phyloP scores from a whole-genome alignment of 1,140 invertebrate species.

The Aricia agestis region DNA sequence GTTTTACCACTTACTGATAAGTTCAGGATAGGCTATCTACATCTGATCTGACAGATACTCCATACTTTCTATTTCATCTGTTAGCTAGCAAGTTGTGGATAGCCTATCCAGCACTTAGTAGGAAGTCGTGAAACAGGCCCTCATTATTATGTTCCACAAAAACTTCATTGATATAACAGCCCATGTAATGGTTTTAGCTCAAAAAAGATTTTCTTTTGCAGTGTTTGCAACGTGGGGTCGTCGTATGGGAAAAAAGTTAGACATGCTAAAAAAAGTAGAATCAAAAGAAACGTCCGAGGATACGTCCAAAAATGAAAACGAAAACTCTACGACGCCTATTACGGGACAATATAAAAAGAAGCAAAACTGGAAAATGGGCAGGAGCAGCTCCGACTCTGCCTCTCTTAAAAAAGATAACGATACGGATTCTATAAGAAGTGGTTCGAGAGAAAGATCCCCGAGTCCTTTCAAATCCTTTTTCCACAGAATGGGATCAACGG shows the following conservation, averaged over 20 bases:
- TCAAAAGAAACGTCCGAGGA: constrained; percentile 75
- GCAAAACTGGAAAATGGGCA: constrained; percentile 73
- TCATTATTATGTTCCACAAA: too few species aligned
- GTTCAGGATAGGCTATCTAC: too few species aligned
- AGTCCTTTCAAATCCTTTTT: constrained; percentile 84
- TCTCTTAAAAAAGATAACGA: constrained; percentile 63
- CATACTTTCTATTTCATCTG: too few species aligned
- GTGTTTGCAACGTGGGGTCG: constrained; percentile 87
- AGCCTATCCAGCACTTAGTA: too few species aligned
- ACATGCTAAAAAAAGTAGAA: constrained; percentile 83
- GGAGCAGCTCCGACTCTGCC: constrained; percentile 69
- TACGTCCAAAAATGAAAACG: constrained; percentile 44
- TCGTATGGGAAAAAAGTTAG: constrained; percentile 86
- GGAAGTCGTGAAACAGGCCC: too few species aligned
- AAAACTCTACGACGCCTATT: constrained; percentile 42
- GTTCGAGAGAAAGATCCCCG: constrained; percentile 75
- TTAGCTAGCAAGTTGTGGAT: too few species aligned
- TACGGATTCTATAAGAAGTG: constrained; percentile 67
- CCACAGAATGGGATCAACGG: constrained; percentile 85
- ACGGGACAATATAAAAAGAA: constrained; percentile 70
- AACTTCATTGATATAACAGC: too few species aligned
- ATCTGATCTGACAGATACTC: too few species aligned
- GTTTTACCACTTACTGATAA: too few species aligned
- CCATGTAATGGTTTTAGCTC: too few species aligned
- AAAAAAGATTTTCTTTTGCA: constrained; percentile 54